These are phyloP conservation scores for Eulimnadia texana DNA, from an alignment of 1,140 invertebrate genomes.

Conservation along the genomic window DNA sequence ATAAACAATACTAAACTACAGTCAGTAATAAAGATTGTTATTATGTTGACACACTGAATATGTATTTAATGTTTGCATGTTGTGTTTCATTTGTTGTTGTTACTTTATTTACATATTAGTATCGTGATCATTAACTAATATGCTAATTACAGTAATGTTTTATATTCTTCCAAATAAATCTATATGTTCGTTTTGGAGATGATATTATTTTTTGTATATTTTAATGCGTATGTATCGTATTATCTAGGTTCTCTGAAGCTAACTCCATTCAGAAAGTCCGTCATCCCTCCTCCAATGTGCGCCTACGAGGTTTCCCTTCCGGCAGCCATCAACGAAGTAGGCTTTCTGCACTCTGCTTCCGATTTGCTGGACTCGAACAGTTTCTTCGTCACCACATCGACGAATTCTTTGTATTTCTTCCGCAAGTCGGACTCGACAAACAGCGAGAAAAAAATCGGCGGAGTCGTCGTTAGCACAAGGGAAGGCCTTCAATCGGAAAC, in stretches of 20 bases:
- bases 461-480: neutral
- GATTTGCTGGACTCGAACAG: constrained; percentile 1
- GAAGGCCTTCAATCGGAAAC: neutral
- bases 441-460: neutral
- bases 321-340: neutral
- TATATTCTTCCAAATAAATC: no score
- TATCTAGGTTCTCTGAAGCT: constrained; percentile 41
- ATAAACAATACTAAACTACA: no score
- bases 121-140: no score
- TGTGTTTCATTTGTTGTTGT: no score
- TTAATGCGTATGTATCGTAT: constrained; percentile 13
- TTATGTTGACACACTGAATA: no score
- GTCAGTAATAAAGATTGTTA: no score
- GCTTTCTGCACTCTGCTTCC: neutral
- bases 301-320: constrained; percentile 42
- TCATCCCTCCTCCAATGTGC: constrained; percentile 72
- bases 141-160: no score
- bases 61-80: no score
- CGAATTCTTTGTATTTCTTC: neutral
- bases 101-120: no score
- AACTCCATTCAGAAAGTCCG: constrained; percentile 51
- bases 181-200: no score
- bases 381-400: neutral
- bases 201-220: constrained; percentile 17
- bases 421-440: neutral